Evolutionary conservation across 1,140 invertebrate species (phyloP), one percentile per base, ranked within the genome.

Genomic region (Neodiprion fabricii): DNA sequence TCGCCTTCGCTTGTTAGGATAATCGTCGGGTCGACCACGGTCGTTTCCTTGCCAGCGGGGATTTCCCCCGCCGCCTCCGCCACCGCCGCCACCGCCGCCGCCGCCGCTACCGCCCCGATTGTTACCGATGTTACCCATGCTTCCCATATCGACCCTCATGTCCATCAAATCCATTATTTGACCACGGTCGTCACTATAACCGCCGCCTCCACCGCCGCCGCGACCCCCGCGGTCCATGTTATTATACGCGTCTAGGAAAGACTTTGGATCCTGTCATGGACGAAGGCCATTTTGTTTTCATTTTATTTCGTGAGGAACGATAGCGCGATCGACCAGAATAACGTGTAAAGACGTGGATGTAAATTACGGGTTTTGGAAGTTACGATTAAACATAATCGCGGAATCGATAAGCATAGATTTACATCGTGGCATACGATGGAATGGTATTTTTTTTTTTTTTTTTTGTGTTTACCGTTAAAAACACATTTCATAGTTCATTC

Each of bases 141-240:
- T 84, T 74, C 84, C 83, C 86, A 89, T 88, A 71, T 89, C 87
- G 69, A 89, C 87, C 80, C 87, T 87, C 87, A 89, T 88, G 78
- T 89, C 87, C 87, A 89, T 89, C 68, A 89, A 82, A 79, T 89
- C 87, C 87, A 89, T 89, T 82, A 89, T 86, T 76, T 85, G 87
- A 81, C 83, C 83, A 74, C 87, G 87, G 71, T 88, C 87, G 68
- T 89, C 88, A 80, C 84, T 87, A 80, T 87, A 89, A 82, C 85
- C 87, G 82, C 87, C 87, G 69, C 70, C 70, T 7, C 80, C 79
- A 77, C 70, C 80, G 81, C 87, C 87, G 71, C 70, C 70, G 11
- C 80, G 79, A 77, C 70, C 80, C 77, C 83, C 83, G 75, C 87
- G 87, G 67, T 89, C 87, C 84, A 89, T 85, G 82, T 80, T 87